Base-by-base conservation (phyloP, 2,888 invertebrate genomes). In the Drosophila imparisetae region DNA sequence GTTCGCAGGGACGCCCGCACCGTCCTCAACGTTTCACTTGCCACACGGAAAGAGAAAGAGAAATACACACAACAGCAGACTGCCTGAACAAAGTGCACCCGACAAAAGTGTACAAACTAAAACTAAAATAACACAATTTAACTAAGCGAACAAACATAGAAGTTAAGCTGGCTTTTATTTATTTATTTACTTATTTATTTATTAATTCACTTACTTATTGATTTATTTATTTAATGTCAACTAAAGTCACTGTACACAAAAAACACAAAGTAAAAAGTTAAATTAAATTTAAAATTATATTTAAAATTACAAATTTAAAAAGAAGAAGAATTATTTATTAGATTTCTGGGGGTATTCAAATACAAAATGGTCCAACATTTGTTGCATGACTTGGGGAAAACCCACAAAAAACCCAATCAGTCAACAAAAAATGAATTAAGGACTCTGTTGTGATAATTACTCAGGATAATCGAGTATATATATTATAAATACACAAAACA, bases 11-110 rank as follows among this genome's bases (percentile, higher is more conserved):
- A 68, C 78, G 72, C 76, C 75, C 72, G 72, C 83, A 83, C 72
- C 66, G 75, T 63, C 48, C 48, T 78, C 72, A 74, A 82, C 76
- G 78, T 79, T 72, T 78, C 83, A 81, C 79, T 86, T 81, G 78
- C 69, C 57, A 55, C 32, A 62, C 55, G 54, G 58, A 32, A 18
- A 42, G 27, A 8, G 36, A 38, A 24, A 10, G 45, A 38, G 29
- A 58, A 45, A 38, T 21, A 58, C 60, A 67, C 66, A 71, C 64
- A 53, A 24, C 24, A 27, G 50, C 53, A 66, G 18, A 53, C 53
- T 66, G 29, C 11, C 53, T 36, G 11, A 34, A 4, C 34, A 1
- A 24, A 7, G 34, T 18, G 34, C 34, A 54, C 34, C 34, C 40
- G 58, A 58, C 57, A 30, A 57, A 40, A 27, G 4, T 29, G 11